Conservation (phyloP, 2,888 invertebrate species). For the Metalampra italica region DNA sequence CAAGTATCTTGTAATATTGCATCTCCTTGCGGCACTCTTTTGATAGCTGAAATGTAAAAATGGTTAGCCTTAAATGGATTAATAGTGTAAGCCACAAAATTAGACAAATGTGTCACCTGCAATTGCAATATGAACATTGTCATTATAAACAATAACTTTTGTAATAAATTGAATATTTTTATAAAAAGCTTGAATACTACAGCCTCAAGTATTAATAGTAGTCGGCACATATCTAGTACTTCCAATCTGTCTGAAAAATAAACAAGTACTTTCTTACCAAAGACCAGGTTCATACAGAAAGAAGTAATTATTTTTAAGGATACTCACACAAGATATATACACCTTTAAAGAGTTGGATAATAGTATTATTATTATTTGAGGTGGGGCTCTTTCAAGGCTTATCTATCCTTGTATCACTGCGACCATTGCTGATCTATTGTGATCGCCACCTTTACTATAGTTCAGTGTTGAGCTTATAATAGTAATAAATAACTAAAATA, state of each 20-base stretch:
- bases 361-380: no score
- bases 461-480: no score
- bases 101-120: conserved; percentile 14
- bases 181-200: conserved; percentile 3
- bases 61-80: conserved; percentile 8
- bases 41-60: conserved; percentile 77
- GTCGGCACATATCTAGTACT: conserved; percentile 16
- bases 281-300: no score
- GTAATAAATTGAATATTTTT: conserved; percentile 11
- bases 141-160: conserved; percentile 14
- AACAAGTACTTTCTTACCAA: conserved; percentile 9
- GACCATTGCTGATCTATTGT: no score
- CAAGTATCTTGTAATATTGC: conserved; percentile 82
- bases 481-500: no score
- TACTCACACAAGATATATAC: no score
- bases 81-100: conserved; percentile 1
- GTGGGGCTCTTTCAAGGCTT: no score
- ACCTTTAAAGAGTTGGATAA: no score
- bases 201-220: conserved; percentile 15
- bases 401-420: no score
- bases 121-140: conserved; percentile 20
- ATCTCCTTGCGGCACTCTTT: conserved; percentile 81
- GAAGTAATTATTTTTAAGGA: no score
- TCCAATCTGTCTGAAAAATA: conserved; percentile 21
- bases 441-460: no score